These are phyloP conservation scores for Acrocephalus kingi DNA, from an alignment of 2,113 vertebrate species.

Conservation along the genomic window DNA sequence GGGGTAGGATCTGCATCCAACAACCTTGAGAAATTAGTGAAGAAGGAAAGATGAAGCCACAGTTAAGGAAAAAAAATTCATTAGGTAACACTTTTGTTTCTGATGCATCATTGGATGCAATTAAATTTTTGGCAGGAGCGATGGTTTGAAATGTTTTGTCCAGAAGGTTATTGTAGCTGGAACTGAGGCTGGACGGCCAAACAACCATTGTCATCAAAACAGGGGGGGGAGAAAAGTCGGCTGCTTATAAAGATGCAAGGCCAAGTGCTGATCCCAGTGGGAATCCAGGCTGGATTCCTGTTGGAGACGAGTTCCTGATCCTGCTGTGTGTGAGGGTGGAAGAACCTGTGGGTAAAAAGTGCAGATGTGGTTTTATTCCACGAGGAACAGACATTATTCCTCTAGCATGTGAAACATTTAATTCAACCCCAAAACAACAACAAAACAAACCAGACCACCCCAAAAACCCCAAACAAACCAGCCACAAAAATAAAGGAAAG, in stretches of 20 bases:
- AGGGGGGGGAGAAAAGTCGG: not conserved
- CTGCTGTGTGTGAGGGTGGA: no score
- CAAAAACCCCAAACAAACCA: not conserved
- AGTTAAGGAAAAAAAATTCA: not conserved
- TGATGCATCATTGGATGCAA: constrained; percentile 47
- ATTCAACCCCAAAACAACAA: not conserved
- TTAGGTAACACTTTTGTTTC: constrained; percentile 19
- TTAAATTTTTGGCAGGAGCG: constrained; percentile 51
- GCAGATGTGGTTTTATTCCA: not conserved
- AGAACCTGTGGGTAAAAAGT: not conserved
- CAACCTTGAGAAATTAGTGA: constrained; percentile 13
- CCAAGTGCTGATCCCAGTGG: not conserved
- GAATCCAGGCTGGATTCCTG: not conserved
- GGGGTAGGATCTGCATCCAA: not conserved
- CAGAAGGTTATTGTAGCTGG: constrained; percentile 35
- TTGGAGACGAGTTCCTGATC: fast-evolving
- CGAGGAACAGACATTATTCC: fast-evolving
- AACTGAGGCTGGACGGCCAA: not conserved
- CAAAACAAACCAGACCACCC: not conserved
- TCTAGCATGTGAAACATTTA: not conserved
- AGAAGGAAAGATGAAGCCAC: not conserved
- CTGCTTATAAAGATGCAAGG: not conserved
- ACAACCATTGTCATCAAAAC: not conserved
- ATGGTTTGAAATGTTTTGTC: not conserved
- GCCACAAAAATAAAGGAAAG: not conserved